Conservation (phyloP, 1,140 invertebrate genomes). For the Euwallacea similis region DNA sequence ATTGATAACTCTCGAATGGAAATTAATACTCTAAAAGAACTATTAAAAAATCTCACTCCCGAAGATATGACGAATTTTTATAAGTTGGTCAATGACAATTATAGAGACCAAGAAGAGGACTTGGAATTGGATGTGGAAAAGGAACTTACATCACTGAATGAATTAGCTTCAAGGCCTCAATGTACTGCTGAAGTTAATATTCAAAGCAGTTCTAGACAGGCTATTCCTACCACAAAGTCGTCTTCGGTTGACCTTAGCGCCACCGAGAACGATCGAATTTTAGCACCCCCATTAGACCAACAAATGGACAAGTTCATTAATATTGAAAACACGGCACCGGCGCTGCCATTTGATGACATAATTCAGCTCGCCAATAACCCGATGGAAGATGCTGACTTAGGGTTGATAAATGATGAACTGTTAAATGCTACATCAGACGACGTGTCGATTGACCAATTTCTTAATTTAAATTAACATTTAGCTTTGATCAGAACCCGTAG, state of each 20-base stretch:
- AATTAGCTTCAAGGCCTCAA: neutral
- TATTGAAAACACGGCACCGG: neutral
- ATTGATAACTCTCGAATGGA: conserved; percentile 34
- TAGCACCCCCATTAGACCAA: neutral
- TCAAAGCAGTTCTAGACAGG: neutral
- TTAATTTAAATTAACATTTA: neutral
- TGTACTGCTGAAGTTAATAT: neutral
- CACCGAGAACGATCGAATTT: neutral
- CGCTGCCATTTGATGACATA: conserved; percentile 5
- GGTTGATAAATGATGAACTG: neutral
- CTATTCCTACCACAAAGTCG: neutral
- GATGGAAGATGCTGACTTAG: neutral
- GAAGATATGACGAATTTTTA: conserved; percentile 33
- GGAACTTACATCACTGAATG: conserved; percentile 3
- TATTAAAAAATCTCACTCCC: conserved; percentile 23
- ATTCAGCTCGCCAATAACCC: neutral
- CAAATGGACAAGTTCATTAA: neutral
- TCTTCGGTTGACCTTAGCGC: neutral
- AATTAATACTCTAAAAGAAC: conserved; percentile 29
- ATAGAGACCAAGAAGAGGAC: conserved; percentile 26
- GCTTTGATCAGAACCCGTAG: too few relatives aligned
- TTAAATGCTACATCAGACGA: neutral
- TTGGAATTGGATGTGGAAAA: neutral
- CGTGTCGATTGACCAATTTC: neutral
- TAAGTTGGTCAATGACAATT: conserved; percentile 35